Base-by-base conservation (phyloP, 2,797 vertebrate species). In the Muraenolepis orangiensis region DNA sequence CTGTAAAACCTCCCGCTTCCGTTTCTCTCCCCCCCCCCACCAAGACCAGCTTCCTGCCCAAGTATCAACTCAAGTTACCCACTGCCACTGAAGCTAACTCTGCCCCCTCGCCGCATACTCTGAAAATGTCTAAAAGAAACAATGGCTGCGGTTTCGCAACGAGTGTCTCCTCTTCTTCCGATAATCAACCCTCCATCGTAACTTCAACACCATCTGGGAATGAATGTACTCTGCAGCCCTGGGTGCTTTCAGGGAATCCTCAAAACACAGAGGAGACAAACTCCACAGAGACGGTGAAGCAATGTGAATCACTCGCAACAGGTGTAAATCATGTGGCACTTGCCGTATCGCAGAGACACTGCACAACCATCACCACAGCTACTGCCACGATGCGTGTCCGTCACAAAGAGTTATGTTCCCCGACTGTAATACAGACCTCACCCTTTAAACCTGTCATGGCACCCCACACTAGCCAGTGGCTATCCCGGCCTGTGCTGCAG, bases 21-120 rank as follows among this genome's bases (percentile, higher is more conserved):
- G 69, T 77, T 71, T 82, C 86, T n/a, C 74, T 73, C 69, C 66
- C 69, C 31, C 67, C 77, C 4, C 6, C 85, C 75, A 71, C 86
- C 75, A 91, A 91, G 80, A 87, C 76, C 66, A 87, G 82, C 78
- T 98, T 98, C 84, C 90, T 94, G 83, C 97, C 97, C 69, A 97
- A 96, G 87, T 99, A 99, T 70, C 95, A 98, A 78, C 95, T 99
- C 72, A 95, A 94, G 88, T 90, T 97, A 83, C 94, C 95, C 0
- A 92, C 88, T 66, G 84, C 85, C 74, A 85, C 86, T 70, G 88
- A 79, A 70, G n/a, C 32, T 26, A 76, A 77, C 32, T 72, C 81
- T 61, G 76, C 73, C 66, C 46, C 79, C 46, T 71, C 78, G 36
- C 12, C 1, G 0, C 70, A 66, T 31, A 40, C 34, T 74, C 69